Base-by-base conservation (phyloP, 1,140 invertebrate genomes). In the Drosophila auraria region DNA sequence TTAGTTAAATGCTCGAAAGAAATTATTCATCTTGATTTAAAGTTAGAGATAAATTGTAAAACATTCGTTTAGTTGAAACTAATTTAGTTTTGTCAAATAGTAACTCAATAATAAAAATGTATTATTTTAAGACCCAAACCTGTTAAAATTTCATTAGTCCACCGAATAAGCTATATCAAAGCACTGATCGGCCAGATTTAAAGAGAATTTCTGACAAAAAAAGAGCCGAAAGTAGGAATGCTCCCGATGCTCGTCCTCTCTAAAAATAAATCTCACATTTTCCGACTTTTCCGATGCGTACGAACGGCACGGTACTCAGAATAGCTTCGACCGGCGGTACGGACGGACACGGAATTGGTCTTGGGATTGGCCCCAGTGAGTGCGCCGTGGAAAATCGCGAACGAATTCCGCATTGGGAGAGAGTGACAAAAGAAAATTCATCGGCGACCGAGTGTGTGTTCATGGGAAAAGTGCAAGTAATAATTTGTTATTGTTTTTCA, bases 381-480 rank as follows among this genome's bases (percentile, higher is more conserved):
- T 25, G 54, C 54, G 36, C 36, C 36, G 50, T 44, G 64, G 25
- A 71, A 72, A 83, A 76, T 80, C 78, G 81, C 82, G 70, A 90
- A 78, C 54, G 38, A 65, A 72, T 33, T 64, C 33, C 63, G 47
- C 30, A 65, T 47, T 33, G 59, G 62, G 44, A 70, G 72, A 54
- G 50, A 62, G 61, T 56, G 75, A 60, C n/a, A 45, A 61, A 47
- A 59, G 44, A 49, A 68, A 56, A 62, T 61, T 65, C 51, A 47
- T 56, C 17, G 59, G 71, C 30, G 69, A 58, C 20, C 44, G n/a
- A 57, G 74, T 69, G 56, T 87, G 80, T 56, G 54, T 20, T 20
- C 69, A 84, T 84, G 78, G 66, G 66, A 86, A 89, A 90, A 86
- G 82, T 90, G 86, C 86, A 90, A 90, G 86, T 90, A 90, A 90